Evolutionary conservation across 2,888 invertebrate genomes (phyloP).

Genomic region (Agrotis puta): DNA sequence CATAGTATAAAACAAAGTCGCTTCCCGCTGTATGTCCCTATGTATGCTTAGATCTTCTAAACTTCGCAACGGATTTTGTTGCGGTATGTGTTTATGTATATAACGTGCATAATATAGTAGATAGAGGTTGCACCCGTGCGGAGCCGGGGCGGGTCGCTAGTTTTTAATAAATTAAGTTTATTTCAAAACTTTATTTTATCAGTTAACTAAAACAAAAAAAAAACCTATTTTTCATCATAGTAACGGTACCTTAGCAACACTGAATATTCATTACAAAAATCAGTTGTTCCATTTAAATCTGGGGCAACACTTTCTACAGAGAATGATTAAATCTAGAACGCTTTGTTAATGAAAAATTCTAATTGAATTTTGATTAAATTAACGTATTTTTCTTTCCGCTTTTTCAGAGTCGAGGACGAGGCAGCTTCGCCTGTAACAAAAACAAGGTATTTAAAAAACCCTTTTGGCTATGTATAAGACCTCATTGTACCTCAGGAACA

Average conservation of each 20-base stretch:
- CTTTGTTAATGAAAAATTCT: slow-evolving; percentile 43
- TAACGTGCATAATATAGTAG: no score
- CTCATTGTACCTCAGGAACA: background rate
- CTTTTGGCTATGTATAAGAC: slow-evolving; percentile 10
- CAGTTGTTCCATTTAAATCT: slow-evolving; percentile 36
- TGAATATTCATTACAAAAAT: slow-evolving; percentile 35
- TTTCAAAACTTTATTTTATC: background rate
- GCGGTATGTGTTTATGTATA: no score
- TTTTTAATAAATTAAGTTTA: background rate
- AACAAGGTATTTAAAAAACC: slow-evolving; percentile 77
- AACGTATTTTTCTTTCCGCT: slow-evolving; percentile 65
- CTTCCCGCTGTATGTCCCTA: no score
- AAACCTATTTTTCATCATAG: background rate
- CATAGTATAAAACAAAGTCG: no score
- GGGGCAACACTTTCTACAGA: slow-evolving; percentile 40
- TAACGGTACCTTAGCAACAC: slow-evolving; percentile 4
- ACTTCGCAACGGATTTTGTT: no score
- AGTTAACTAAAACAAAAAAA: background rate
- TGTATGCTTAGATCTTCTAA: no score
- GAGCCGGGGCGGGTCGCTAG: no score
- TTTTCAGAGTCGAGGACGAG: slow-evolving; percentile 86
- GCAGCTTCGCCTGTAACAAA: slow-evolving; percentile 84
- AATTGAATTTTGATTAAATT: slow-evolving; percentile 50
- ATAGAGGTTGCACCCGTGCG: no score
- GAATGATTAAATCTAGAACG: slow-evolving; percentile 43